Evolutionary conservation across 1,140 invertebrate species (phyloP).

Genomic region (Sycobia sp.): DNA sequence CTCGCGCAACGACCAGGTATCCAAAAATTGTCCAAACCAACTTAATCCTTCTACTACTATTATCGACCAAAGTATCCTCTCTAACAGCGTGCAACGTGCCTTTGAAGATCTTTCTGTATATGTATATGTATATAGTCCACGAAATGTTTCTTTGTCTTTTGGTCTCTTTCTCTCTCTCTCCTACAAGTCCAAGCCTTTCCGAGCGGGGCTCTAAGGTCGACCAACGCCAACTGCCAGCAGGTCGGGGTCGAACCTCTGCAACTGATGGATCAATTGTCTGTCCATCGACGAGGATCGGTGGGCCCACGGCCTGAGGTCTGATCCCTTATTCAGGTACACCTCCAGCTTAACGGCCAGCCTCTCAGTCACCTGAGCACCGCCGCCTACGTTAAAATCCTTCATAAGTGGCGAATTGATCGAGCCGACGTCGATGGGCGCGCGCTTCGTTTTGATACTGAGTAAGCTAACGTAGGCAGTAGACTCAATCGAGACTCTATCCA

Average conservation of each 20-base stretch:
- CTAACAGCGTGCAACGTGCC: too few species aligned
- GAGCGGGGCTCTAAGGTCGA: too few species aligned
- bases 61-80: too few species aligned
- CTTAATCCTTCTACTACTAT: too few species aligned
- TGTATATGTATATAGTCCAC: background rate
- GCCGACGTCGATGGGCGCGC: too few species aligned
- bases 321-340: background rate
- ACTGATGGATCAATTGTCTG: background rate
- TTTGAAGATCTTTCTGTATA: background rate
- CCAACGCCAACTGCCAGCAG: too few species aligned
- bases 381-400: background rate
- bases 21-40: too few species aligned
- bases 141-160: background rate
- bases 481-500: too few species aligned
- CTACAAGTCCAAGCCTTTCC: background rate
- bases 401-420: slow-evolving; percentile 19
- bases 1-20: too few species aligned
- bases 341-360: slow-evolving; percentile 6
- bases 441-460: too few species aligned
- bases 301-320: slow-evolving; percentile 5
- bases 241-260: slow-evolving; percentile 8
- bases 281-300: slow-evolving; percentile 7
- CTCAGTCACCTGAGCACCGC: background rate
- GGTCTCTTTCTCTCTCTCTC: background rate
- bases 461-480: too few species aligned